A percentile compares a stretch with the other conserved stretches of the same genome.
Conservation (phyloP, 2,797 vertebrate genomes). For the Galaxias olidus region DNA sequence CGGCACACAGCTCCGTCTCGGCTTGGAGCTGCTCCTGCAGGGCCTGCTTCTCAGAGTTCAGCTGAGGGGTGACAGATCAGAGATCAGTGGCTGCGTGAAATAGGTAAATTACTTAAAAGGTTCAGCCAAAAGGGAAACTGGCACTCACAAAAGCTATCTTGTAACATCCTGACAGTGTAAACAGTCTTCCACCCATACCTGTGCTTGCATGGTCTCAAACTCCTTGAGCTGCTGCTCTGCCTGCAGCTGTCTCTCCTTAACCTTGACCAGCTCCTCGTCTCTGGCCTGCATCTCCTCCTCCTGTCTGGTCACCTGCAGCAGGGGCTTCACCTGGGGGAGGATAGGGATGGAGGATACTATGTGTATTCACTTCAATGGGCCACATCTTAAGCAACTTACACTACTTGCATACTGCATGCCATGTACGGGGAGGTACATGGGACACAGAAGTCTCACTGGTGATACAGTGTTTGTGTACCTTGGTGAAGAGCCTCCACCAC, state of each 20-base stretch:
- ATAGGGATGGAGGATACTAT: not conserved
- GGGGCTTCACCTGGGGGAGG: conserved; percentile 87
- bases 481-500: conserved; percentile 90
- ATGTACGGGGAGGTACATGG: no score
- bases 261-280: conserved; percentile 89
- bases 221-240: conserved; percentile 82
- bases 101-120: no score
- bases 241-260: conserved; percentile 86
- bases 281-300: conserved; percentile 97
- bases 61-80: conserved; percentile 51
- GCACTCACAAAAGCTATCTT: no score
- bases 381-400: no score
- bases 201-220: conserved; percentile 81
- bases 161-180: no score
- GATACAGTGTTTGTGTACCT: conserved; percentile 63
- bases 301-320: conserved; percentile 95
- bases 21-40: conserved; percentile 98
- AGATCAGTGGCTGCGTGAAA: no score
- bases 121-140: no score
- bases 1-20: conserved; percentile 93
- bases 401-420: no score
- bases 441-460: not conserved
- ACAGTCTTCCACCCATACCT: conserved; percentile 62
- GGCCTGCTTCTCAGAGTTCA: conserved; percentile 81
- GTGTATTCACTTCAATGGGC: no score